Percentiles rank a stretch among this genome's conserved stretches.
Evolutionary conservation across 2,888 invertebrate species (phyloP).

Genomic region (Podabrus alpinus): DNA sequence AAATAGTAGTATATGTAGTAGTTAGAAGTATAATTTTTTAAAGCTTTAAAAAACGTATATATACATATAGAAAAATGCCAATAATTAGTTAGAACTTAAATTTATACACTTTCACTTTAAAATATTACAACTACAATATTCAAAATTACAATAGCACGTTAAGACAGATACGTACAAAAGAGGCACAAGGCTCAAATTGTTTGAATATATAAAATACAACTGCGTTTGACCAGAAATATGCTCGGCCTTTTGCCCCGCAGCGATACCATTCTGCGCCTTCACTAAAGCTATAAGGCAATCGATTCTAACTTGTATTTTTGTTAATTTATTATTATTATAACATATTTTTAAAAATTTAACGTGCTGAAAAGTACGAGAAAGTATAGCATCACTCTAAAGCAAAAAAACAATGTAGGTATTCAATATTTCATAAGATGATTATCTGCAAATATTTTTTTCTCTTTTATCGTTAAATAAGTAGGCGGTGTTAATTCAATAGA

Average conservation of each 20-base stretch:
- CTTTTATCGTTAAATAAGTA: conserved; percentile 7
- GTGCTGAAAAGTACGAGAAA: neutral
- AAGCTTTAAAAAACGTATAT: neutral
- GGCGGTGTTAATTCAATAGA: conserved; percentile 9
- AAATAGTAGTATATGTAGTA: neutral
- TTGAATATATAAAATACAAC: neutral
- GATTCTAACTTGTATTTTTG: neutral
- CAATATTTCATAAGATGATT: neutral
- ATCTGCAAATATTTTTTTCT: neutral
- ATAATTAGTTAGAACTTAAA: neutral
- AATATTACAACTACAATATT: neutral
- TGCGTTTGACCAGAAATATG: neutral
- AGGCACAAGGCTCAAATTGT: too few relatives aligned
- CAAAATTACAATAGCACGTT: neutral
- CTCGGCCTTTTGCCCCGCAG: neutral
- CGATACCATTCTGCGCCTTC: neutral
- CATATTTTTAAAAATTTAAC: neutral
- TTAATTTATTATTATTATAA: neutral
- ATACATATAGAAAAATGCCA: neutral
- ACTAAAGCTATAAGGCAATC: neutral
- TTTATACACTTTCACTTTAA: neutral
- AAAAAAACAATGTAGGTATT: neutral
- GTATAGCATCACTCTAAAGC: neutral
- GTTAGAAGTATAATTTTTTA: neutral
- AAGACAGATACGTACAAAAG: neutral